These are phyloP conservation scores for Cyanoramphus novaezelandiae DNA, from an alignment of 2,113 vertebrate species.

Conservation along the genomic window DNA sequence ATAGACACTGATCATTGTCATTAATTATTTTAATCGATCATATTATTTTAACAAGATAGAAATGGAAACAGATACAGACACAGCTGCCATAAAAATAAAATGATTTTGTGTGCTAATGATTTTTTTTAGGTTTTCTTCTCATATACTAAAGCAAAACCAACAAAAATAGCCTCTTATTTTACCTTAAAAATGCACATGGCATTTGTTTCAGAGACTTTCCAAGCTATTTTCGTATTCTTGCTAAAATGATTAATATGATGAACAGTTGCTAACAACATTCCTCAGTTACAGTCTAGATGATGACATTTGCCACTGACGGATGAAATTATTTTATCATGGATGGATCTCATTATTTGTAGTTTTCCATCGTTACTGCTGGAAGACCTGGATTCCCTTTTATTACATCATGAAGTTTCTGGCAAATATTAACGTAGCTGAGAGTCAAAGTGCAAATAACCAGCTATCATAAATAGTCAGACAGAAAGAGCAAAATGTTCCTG, in stretches of 20 bases:
- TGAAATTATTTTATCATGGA: slow-evolving; percentile 18
- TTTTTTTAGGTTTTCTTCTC: not conserved
- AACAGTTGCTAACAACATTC: not conserved
- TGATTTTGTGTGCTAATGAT: not conserved
- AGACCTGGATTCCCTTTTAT: not conserved
- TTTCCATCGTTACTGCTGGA: slow-evolving; percentile 27
- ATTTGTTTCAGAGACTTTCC: not conserved
- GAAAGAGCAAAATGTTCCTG: not conserved
- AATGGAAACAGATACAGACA: not conserved
- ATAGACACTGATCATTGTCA: not conserved
- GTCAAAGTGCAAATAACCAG: not conserved
- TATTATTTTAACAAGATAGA: not conserved
- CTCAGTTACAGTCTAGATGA: not conserved
- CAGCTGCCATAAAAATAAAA: not conserved
- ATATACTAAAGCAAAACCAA: not conserved
- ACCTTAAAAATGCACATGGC: not conserved
- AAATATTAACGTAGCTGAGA: not conserved
- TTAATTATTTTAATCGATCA: not conserved
- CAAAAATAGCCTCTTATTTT: not conserved
- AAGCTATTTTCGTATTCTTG: not conserved
- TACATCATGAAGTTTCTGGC: not conserved
- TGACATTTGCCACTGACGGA: slow-evolving; percentile 18
- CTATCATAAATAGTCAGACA: not conserved
- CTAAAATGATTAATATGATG: not conserved
- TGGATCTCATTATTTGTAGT: slow-evolving; percentile 13